Conservation (phyloP, 2,888 invertebrate species). For the Calliphora vomitoria region DNA sequence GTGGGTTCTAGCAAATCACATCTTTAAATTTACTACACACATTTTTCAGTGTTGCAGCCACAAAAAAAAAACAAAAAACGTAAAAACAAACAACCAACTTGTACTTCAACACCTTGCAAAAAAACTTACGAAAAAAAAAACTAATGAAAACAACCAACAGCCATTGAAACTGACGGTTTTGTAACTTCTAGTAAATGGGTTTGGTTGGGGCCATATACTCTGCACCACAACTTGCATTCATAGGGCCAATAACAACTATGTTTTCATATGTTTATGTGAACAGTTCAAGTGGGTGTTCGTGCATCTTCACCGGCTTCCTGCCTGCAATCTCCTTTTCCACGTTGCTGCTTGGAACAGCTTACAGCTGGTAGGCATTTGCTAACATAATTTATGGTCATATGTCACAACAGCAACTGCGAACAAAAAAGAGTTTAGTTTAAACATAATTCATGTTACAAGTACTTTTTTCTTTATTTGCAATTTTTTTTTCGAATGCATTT, state of each 20-base stretch:
- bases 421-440: slow-evolving; percentile 43
- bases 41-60: slow-evolving; percentile 53
- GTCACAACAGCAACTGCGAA: slow-evolving; percentile 41
- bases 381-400: slow-evolving; percentile 72
- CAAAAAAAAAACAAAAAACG: slow-evolving; percentile 7
- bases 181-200: slow-evolving; percentile 59
- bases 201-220: slow-evolving; percentile 31
- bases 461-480: slow-evolving; percentile 2
- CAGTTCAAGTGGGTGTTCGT: slow-evolving; percentile 65
- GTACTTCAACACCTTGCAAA: slow-evolving; percentile 72
- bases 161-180: slow-evolving; percentile 49
- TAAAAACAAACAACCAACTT: slow-evolving; percentile 58
- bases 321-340: neutral
- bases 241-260: slow-evolving; percentile 52
- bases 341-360: slow-evolving; percentile 35
- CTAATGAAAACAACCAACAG: slow-evolving; percentile 17
- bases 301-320: slow-evolving; percentile 37
- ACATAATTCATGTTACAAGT: slow-evolving; percentile 63
- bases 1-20: slow-evolving; percentile 68
- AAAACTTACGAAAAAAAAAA: neutral
- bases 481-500: slow-evolving; percentile 9
- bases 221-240: neutral
- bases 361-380: slow-evolving; percentile 68
- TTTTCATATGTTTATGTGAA: slow-evolving; percentile 22
- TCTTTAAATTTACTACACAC: slow-evolving; percentile 56